Evolutionary conservation across 2,113 vertebrate species (phyloP), one percentile per base, ranked within the genome.

Genomic region (Ailuropoda melanoleuca): DNA sequence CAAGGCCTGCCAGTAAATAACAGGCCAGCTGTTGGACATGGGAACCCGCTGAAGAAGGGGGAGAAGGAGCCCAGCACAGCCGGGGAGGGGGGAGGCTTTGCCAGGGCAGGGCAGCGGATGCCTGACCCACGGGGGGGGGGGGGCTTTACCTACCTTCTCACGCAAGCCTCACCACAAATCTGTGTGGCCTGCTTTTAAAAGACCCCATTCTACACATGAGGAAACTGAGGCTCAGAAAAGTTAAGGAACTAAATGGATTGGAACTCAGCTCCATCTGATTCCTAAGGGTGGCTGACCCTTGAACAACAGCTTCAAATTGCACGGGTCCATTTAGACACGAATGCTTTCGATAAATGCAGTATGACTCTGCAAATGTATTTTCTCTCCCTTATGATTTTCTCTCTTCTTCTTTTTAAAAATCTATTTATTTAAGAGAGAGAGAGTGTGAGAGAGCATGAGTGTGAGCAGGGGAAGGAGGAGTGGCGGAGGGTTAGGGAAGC

Each of bases 231-330:
- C 53, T 77, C 48, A 60, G 56, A 77, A 50, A 53, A 68, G 19
- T 43, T 75, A 96, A 90, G 50, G 48, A 75, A 77, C 31, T n/a
- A 37, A 55, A 58, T 17, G n/a, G 34, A 60, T 56, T 50, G 23
- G 17, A n/a, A 70, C 53, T 88, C 62, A 26, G 64, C 13, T 68
- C 26, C 34, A 3, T 37, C 21, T 83, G 56, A 58, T 60, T 95
- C 66, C 62, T 72, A 60, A 95, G 26, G 31, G 2, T 9, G 26
- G 48, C 66, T n/a, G 66, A 37, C 66, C 66, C 66, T 68, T 37
- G 8, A 68, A 37, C 66, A 10, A 68, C 0, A 15, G 39, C 43
- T 17, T 0, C 2, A 3, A 17, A 9, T 6, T 14, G 43, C 4
- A 0, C 3, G 15, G 70, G 74, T 48, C 74, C 74, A 77, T 29